Evolutionary conservation across 2,113 vertebrate species (phyloP).

Genomic region (Myanophis thanlyinensis): DNA sequence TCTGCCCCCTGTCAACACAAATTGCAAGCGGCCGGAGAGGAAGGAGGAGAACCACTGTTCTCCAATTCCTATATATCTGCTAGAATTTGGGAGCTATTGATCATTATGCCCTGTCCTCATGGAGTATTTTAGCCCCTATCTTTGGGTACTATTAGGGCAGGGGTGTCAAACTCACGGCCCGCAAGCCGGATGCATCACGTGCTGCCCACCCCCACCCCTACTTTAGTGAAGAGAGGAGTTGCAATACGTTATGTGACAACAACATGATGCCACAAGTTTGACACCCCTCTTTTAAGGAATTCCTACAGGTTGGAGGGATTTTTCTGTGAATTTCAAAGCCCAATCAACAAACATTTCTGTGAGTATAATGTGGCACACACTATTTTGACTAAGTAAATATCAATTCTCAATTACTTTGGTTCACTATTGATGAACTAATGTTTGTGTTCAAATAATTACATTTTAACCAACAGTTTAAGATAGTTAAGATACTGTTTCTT

Average conservation of each 20-base stretch:
- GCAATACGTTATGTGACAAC: too few species aligned
- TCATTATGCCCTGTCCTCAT: not conserved
- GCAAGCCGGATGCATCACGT: too few species aligned
- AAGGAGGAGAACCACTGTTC: too few species aligned
- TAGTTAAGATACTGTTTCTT: not conserved
- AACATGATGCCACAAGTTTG: too few species aligned
- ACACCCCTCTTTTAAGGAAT: not conserved
- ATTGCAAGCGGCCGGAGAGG: too few species aligned
- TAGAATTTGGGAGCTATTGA: not conserved
- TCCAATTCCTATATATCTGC: too few species aligned
- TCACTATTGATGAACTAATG: not conserved
- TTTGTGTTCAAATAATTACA: not conserved
- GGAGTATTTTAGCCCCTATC: not conserved
- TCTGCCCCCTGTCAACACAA: too few species aligned
- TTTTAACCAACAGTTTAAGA: not conserved
- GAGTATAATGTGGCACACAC: not conserved
- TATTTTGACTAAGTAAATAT: not conserved
- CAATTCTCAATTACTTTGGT: not conserved
- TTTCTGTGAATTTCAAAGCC: not conserved
- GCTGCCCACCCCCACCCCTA: too few species aligned
- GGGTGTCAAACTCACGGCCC: too few species aligned
- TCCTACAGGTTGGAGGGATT: not conserved
- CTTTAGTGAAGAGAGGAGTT: too few species aligned
- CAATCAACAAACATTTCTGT: not conserved
- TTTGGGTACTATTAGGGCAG: too few species aligned